Evolutionary conservation across 2,113 vertebrate species (phyloP).

Genomic region (Neofelis nebulosa): DNA sequence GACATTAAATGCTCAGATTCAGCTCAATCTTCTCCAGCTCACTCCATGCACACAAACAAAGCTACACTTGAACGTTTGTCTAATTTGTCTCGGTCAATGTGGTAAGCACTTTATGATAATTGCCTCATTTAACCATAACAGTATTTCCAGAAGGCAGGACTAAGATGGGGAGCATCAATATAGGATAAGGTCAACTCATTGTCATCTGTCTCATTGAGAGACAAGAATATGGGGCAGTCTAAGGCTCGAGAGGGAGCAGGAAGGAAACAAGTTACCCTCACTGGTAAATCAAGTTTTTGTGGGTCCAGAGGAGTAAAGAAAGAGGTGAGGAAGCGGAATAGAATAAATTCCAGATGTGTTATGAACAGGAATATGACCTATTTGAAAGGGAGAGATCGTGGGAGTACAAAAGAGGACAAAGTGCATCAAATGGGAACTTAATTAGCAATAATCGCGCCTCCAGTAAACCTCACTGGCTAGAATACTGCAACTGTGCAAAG

Average conservation of each 20-base stretch:
- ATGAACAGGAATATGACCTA: neutral
- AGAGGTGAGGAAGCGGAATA: neutral
- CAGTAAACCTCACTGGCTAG: too few species aligned
- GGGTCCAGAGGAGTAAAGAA: neutral
- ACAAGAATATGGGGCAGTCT: neutral
- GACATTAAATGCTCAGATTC: neutral
- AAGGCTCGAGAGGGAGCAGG: neutral
- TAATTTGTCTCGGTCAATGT: neutral
- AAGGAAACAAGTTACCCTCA: neutral
- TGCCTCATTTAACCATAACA: neutral
- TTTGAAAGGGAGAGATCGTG: neutral
- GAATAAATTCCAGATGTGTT: neutral
- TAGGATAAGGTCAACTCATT: neutral
- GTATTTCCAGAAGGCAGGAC: neutral
- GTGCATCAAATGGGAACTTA: neutral
- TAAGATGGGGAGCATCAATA: too few species aligned
- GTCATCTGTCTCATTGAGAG: neutral
- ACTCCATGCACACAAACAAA: neutral
- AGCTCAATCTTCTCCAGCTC: neutral
- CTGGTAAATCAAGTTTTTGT: neutral
- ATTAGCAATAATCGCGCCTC: neutral
- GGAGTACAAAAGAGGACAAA: neutral
- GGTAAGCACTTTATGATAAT: neutral
- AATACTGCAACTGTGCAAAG: too few species aligned
- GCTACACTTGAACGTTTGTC: neutral